Base-by-base conservation (phyloP, 2,888 invertebrate genomes). In the Diarsia brunnea region DNA sequence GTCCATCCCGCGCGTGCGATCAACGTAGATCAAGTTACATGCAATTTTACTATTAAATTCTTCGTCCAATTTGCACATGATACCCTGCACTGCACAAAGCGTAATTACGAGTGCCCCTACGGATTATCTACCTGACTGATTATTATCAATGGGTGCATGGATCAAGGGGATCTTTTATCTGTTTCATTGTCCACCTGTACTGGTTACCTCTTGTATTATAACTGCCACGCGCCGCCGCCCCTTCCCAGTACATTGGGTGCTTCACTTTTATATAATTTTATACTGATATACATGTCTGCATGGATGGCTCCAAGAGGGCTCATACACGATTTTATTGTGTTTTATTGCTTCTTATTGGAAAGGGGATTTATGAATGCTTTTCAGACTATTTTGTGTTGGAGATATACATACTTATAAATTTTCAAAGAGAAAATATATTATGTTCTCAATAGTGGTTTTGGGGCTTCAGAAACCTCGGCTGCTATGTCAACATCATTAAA, bases 71-170 rank as follows among this genome's bases (percentile, higher is more conserved):
- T 82, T 81, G 74, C 68, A 73, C 78, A 69, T 86, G 83, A 84
- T 87, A 84, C 84, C 83, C 74, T 77, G 84, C 89, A 90, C 89
- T 89, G 78, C 92, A 92, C 94, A 92, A 93, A 90, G 86, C 83
- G 81, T 90, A 91, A 95, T 95, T 94, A 90, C 73, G 82, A 86
- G 86, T 93, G 92, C 94, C 95, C 94, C 92, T 86, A 84, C 86
- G 93, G 95, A 95, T 96, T 95, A 95, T 94, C 93, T 93, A 96
- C 95, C 95, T 96, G 96, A 94, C 87, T 86, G 95, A 88, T 91
- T 89, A 81, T 84, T 86, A 87, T 92, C 89, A 94, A 93, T 94
- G 90, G 87, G 84, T 85, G 89, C 87, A 89, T 86, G 8, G 24
- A 85, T 90, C 89, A 91, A 88, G 86, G 89, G 89, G 84, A 85